phyloP scores from a whole-genome alignment of 1,140 invertebrate genomes.

The Panagrolaimus sp. region DNA sequence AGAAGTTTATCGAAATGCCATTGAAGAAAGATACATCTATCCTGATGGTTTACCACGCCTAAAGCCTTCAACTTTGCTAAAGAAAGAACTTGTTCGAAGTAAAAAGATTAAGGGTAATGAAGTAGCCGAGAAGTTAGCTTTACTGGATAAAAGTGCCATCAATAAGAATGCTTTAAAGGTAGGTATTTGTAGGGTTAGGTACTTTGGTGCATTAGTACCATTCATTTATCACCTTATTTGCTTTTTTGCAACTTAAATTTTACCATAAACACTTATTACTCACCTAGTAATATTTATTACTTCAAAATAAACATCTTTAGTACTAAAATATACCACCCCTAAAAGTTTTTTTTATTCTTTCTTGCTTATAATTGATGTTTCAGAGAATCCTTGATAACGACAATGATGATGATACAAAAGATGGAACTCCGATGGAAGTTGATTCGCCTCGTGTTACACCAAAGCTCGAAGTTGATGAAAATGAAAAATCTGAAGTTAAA shows the following conservation, averaged over 20 bases:
- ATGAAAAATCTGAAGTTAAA: no score
- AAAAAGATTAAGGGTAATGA: neutral
- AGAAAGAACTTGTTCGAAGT: neutral
- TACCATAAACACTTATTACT: no score
- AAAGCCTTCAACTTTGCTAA: neutral
- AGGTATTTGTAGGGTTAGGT: no score
- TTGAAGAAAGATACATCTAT: neutral
- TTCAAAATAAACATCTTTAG: no score
- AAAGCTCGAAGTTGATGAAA: no score
- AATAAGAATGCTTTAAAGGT: slow-evolving; percentile 10
- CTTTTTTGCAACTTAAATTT: no score
- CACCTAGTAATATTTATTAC: no score
- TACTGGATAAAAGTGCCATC: neutral
- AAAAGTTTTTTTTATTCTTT: no score
- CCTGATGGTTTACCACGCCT: neutral
- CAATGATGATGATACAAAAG: neutral
- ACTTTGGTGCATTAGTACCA: no score
- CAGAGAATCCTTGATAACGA: slow-evolving; percentile 1
- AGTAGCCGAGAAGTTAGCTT: neutral
- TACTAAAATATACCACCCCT: no score
- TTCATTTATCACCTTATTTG: no score
- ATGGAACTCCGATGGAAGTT: neutral
- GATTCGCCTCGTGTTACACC: neutral
- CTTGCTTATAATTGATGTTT: no score
- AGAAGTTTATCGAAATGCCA: neutral